Base-by-base conservation (phyloP, 1,140 invertebrate species). In the Cephus cinctus region DNA sequence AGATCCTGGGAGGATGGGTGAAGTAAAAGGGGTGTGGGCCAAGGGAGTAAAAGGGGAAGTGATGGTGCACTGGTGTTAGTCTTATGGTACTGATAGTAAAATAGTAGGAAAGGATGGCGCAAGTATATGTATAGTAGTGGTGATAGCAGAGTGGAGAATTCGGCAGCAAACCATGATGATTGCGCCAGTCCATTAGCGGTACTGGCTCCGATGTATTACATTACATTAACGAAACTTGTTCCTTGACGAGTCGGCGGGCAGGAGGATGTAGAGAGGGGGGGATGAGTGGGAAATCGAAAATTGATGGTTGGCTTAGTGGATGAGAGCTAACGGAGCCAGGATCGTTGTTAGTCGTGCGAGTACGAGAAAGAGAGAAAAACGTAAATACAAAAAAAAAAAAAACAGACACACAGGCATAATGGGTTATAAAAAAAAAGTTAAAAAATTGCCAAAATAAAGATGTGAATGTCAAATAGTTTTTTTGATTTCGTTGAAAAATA, bases 181-280 rank as follows among this genome's bases (percentile, higher is more conserved):
- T 67, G 63, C 57, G 59, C 59, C 52, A 58, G 57, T 68, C 64
- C 62, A 68, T 69, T 68, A 69, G 54, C 58, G 54, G 56, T 56
- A 55, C 53, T 50, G n/a, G 55, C 57, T 56, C 54, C 59, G 57
- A 65, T 54, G 55, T 65, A 67, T 61, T 62, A 54, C 50, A 53
- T 51, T 62, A 59, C 59, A 64, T 58, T 60, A 62, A 60, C 50
- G 52, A 52, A 43, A 52, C 43, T 52, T 51, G 54, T 44, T 61
- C 50, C 49, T 58, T 54, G 34, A 61, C 48, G 38, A 51, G 49
- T 54, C 47, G 55, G 45, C 48, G 18, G 63, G 63, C 53, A 12
- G 50, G 60, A 51, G 56, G n/a, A n/a, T n/a, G n/a, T n/a, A n/a
- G n/a, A n/a, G n/a, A n/a, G n/a, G n/a, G n/a, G n/a, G n/a, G n/a